A percentile compares a stretch with the other conserved stretches of the same genome.
These are phyloP conservation scores for Habrosyne pyritoides DNA, from an alignment of 2,888 invertebrate genomes.

Conservation along the genomic window DNA sequence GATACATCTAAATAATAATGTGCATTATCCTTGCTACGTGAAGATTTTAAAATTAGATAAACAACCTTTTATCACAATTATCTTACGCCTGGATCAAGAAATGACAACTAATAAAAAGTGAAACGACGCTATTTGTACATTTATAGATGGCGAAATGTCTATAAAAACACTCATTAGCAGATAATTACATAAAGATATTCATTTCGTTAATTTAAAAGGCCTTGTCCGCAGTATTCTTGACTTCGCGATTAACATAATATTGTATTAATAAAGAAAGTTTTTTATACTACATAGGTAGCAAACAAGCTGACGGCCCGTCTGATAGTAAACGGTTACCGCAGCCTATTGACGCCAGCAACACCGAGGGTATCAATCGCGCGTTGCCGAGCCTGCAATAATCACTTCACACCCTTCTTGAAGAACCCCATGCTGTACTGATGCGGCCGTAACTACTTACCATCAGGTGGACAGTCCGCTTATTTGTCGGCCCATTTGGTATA, in stretches of 20 bases:
- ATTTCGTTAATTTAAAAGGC: not conserved
- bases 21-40: not conserved
- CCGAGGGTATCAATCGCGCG: too few species aligned
- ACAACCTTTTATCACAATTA: not conserved
- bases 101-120: not conserved
- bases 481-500: too few species aligned
- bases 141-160: not conserved
- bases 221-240: not conserved
- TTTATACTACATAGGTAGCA: too few species aligned
- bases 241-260: not conserved
- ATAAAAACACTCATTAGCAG: not conserved
- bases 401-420: too few species aligned
- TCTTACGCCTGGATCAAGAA: conserved; percentile 3
- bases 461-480: too few species aligned
- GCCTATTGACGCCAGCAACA: too few species aligned
- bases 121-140: not conserved
- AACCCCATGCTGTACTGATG: too few species aligned
- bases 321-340: too few species aligned
- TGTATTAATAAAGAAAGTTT: too few species aligned
- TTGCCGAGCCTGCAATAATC: too few species aligned
- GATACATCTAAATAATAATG: not conserved
- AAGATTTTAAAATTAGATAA: not conserved
- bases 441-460: too few species aligned
- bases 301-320: too few species aligned
- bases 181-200: not conserved